A percentile compares a stretch with the other conserved stretches of the same genome.
These are phyloP conservation scores for Mustelus asterias DNA, from an alignment of 2,113 vertebrate species.

Conservation along the genomic window DNA sequence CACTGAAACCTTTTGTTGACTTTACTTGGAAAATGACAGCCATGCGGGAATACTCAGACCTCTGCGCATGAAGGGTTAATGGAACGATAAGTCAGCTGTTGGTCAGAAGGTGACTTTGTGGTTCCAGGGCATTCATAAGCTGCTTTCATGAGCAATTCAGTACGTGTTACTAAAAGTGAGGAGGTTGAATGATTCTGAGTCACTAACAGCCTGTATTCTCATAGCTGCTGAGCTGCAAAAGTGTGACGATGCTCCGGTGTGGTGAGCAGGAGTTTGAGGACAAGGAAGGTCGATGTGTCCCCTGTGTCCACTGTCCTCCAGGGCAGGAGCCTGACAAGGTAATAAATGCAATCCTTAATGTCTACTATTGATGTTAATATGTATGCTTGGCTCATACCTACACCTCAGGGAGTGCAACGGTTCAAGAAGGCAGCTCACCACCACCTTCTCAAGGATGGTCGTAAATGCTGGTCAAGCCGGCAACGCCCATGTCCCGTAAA, in stretches of 20 bases:
- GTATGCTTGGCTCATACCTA: background rate
- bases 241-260: constrained; percentile 53
- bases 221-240: constrained; percentile 49
- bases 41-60: background rate
- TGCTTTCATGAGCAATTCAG: background rate
- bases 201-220: background rate
- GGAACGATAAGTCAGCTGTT: background rate
- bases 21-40: background rate
- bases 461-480: too few species aligned
- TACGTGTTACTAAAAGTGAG: too few species aligned
- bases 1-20: too few species aligned
- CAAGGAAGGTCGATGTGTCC: constrained; percentile 44
- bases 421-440: too few species aligned
- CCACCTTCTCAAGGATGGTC: too few species aligned
- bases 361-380: too few species aligned
- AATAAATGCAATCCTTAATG: constrained; percentile 45
- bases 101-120: background rate
- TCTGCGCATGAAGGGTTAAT: background rate
- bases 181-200: constrained; percentile 1
- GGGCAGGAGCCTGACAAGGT: constrained; percentile 76
- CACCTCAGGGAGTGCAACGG: too few species aligned
- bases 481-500: too few species aligned
- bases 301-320: constrained; percentile 62
- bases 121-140: background rate
- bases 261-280: constrained; percentile 38